phyloP scores from a whole-genome alignment of 2,797 vertebrate genomes.

The Balearica regulorum region DNA sequence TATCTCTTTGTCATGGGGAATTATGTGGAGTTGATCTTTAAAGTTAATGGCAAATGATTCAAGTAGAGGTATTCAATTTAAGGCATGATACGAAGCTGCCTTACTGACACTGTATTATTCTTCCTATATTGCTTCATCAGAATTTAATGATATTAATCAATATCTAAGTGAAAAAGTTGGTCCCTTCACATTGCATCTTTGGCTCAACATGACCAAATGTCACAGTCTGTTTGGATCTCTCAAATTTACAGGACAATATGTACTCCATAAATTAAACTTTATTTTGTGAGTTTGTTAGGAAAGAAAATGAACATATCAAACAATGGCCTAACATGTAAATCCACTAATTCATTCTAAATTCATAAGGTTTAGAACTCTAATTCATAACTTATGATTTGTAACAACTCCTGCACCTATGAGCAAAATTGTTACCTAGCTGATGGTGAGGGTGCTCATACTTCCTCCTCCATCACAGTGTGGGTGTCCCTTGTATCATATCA shows the following conservation, averaged over 20 bases:
- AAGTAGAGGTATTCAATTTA: background rate
- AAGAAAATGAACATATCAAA: background rate
- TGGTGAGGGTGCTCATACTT: background rate
- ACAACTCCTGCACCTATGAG: background rate
- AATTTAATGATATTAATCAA: background rate
- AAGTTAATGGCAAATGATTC: background rate
- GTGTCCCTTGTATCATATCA: background rate
- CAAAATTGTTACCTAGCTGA: accelerated
- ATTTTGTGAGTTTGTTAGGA: background rate
- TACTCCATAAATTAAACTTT: background rate
- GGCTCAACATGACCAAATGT: background rate
- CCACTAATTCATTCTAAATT: background rate
- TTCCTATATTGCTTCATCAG: background rate
- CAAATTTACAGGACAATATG: background rate
- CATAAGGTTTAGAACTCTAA: background rate
- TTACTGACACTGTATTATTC: background rate
- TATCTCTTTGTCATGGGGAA: background rate
- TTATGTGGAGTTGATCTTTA: background rate
- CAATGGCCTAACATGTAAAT: background rate
- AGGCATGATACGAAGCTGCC: background rate
- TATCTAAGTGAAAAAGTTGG: background rate
- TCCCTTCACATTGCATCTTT: background rate
- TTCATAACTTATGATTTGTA: background rate
- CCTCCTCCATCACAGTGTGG: accelerated
- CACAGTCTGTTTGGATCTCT: background rate